Evolutionary conservation across 1,140 invertebrate species (phyloP).

Genomic region (Pteromalus puparum): DNA sequence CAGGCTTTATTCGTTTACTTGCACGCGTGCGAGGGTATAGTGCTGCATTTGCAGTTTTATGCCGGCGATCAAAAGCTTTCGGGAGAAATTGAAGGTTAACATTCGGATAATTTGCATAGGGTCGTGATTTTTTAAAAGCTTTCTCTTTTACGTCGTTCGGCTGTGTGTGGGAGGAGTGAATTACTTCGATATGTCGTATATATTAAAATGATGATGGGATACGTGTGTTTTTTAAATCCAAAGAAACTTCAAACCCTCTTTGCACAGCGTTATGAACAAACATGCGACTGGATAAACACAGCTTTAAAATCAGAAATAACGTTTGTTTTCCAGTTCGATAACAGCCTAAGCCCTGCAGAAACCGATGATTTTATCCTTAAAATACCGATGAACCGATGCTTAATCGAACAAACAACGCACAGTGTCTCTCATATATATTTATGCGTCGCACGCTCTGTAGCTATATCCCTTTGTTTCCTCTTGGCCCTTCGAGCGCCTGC

Average conservation of each 20-base stretch:
- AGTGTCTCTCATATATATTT: background rate
- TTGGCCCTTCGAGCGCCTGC: background rate
- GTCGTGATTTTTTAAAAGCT: slow-evolving; percentile 9
- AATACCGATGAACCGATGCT: too few relatives aligned
- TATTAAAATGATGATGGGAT: too few relatives aligned
- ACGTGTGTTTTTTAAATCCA: too few relatives aligned
- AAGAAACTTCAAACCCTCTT: too few relatives aligned
- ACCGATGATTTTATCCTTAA: too few relatives aligned
- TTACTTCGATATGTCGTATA: too few relatives aligned
- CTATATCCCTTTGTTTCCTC: background rate
- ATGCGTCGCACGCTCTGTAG: background rate
- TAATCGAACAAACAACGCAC: background rate
- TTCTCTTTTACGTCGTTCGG: background rate
- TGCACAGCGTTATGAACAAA: too few relatives aligned
- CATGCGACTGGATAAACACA: too few relatives aligned
- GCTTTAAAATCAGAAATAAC: too few relatives aligned
- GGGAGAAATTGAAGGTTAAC: background rate
- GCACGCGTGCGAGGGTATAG: background rate
- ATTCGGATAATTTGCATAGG: slow-evolving; percentile 1
- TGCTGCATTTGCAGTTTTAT: background rate
- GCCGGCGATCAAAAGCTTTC: slow-evolving; percentile 2
- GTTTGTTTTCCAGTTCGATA: too few relatives aligned
- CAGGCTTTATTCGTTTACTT: slow-evolving; percentile 14
- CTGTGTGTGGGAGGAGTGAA: too few relatives aligned
- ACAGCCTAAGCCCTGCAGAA: too few relatives aligned